Base-by-base conservation (phyloP, 2,888 invertebrate species). In the Lysandra bellargus region DNA sequence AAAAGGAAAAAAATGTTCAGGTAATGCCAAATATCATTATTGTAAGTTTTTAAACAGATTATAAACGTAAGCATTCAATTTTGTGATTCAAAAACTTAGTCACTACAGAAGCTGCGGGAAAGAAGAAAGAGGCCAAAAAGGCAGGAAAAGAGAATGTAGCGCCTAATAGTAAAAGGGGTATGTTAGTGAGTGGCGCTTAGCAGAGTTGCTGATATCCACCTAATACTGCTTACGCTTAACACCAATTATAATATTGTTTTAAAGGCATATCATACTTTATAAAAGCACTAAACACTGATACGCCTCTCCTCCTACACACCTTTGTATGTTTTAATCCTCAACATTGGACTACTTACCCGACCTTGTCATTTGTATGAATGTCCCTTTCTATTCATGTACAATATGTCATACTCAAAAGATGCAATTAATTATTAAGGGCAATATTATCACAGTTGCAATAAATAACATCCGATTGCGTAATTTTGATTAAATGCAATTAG, bases 1-100 rank as follows among this genome's bases (percentile, higher is more conserved):
- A 82, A 95, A 94, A 88, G 94, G 95, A 82, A 94, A 94, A 85
- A 93, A 93, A 86, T 89, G 89, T 84, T 89, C 93, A 88, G 93
- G 94, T 94, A 89, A n/a, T 14, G 64, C 57, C 44, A 40, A 69
- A 33, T 49, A 60, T 12, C 74, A 74, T 23, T 17, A 53, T 30
- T 2, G 33, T 79, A 72, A 37, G 37, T 33, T 61, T 60, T 12
- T 76, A 60, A 17, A 23, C 17, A 61, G 80, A 78, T 77, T 14
- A 69, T 69, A 69, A 69, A 37, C 17, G 69, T 69, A 64, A 23
- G 61, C 78, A 80, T 79, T 79, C 64, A 78, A 80, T 53, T 80
- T 72, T 37, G 81, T 77, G n/a, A 53, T 78, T 76, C 44, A 40
- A 78, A 79, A 83, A 87, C 88, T 85, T 87, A 93, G 92, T 88